Percentiles rank a stretch among this genome's conserved stretches.
Evolutionary conservation across 53 echinoderm and acorn worm genomes (phyloP).

Genomic region (Echinometra lucunter): DNA sequence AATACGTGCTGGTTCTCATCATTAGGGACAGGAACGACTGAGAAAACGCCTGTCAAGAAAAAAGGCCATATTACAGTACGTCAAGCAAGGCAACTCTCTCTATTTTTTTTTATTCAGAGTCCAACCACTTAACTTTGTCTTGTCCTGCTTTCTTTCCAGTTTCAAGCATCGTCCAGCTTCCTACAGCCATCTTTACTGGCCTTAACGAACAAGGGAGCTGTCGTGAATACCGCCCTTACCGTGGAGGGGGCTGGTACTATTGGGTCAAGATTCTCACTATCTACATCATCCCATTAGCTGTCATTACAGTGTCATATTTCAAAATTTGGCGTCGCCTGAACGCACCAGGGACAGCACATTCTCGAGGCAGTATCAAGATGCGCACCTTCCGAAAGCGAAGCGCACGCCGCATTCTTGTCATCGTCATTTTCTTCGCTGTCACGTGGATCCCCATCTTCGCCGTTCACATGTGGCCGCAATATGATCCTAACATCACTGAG

Average conservation of each 20-base stretch:
- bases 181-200: conserved; percentile 62
- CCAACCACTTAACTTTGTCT: background rate
- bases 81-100: background rate
- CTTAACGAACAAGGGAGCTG: conserved; percentile 49
- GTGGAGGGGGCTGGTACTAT: conserved; percentile 57
- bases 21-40: too few species aligned
- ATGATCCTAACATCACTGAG: conserved; percentile 27
- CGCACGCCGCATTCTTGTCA: conserved; percentile 58
- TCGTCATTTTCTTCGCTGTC: conserved; percentile 60
- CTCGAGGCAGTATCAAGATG: conserved; percentile 56
- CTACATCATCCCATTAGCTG: conserved; percentile 65
- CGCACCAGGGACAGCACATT: background rate
- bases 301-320: conserved; percentile 69
- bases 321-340: conserved; percentile 71
- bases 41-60: too few species aligned
- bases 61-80: too few species aligned
- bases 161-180: conserved; percentile 65
- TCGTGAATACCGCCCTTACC: conserved; percentile 19
- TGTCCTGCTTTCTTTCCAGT: conserved; percentile 45
- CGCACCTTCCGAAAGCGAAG: conserved; percentile 61
- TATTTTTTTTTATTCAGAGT: background rate
- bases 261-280: conserved; percentile 63
- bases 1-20: too few species aligned
- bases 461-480: conserved; percentile 65
- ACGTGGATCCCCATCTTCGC: conserved; percentile 52